phyloP scores from a whole-genome alignment of 2,113 vertebrate genomes.

The Leucoraja erinaceus region DNA sequence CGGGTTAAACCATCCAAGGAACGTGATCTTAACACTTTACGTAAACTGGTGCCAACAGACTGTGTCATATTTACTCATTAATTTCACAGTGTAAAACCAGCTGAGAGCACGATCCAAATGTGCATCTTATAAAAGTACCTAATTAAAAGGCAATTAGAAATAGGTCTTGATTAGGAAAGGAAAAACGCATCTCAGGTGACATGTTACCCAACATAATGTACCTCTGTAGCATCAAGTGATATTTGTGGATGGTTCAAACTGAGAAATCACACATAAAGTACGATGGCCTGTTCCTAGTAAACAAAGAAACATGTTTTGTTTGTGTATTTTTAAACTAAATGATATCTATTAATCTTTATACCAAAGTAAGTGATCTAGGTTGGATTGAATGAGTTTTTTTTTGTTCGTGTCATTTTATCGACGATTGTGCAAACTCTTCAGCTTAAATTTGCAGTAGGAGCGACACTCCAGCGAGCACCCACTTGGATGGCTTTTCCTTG shows the following conservation, averaged over 20 bases:
- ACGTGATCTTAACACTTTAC: neutral
- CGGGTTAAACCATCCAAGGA: conserved; percentile 15
- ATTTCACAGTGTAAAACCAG: conserved; percentile 29
- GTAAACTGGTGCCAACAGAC: neutral
- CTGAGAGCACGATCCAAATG: conserved; percentile 21
- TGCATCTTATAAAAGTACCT: conserved; percentile 4
- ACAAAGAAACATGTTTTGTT: neutral
- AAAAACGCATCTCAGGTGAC: neutral
- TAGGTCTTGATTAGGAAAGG: neutral
- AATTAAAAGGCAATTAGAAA: neutral
- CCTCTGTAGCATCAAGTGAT: conserved; percentile 9
- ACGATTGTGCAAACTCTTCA: neutral
- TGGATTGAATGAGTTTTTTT: neutral
- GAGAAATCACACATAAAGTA: conserved; percentile 22
- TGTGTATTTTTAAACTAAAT: neutral
- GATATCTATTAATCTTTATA: neutral
- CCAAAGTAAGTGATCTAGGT: neutral
- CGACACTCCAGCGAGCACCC: conserved; percentile 85
- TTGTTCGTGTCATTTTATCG: neutral
- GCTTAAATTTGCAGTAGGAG: conserved; percentile 75
- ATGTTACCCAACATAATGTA: neutral
- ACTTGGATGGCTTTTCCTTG: conserved; percentile 80
- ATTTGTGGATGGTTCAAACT: neutral
- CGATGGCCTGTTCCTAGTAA: neutral
- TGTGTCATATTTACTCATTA: conserved; percentile 35